phyloP scores from a whole-genome alignment of 1,140 invertebrate species.

The Lepidurus packardi region DNA sequence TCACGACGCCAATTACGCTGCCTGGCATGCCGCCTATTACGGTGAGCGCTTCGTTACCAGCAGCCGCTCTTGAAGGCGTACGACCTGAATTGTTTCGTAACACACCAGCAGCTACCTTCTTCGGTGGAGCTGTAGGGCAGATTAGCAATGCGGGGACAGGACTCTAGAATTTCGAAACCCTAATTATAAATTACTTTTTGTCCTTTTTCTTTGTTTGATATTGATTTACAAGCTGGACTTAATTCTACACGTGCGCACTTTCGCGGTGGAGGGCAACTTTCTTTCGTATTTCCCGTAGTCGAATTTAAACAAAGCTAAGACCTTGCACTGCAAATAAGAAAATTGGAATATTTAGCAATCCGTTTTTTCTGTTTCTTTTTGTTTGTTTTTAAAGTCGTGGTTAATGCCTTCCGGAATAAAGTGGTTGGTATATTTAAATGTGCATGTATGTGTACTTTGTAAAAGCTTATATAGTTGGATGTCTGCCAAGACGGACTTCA shows the following conservation, averaged over 20 bases:
- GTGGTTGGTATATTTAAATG: constrained; percentile 19
- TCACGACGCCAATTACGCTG: constrained; percentile 65
- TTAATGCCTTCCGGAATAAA: constrained; percentile 1
- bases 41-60: constrained; percentile 60
- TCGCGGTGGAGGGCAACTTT: neutral
- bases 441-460: neutral
- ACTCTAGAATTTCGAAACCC: neutral
- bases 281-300: neutral
- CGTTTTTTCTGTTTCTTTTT: no score
- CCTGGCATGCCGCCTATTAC: constrained; percentile 75
- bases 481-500: neutral
- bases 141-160: neutral
- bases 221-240: neutral
- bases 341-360: no score
- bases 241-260: neutral
- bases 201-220: neutral
- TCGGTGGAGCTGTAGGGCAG: neutral
- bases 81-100: neutral
- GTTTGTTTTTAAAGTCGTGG: neutral
- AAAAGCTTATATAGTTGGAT: neutral
- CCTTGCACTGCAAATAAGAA: neutral
- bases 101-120: constrained; percentile 3
- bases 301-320: neutral
- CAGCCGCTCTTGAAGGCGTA: constrained; percentile 35
- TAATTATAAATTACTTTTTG: neutral